Percentiles rank a stretch among this genome's conserved stretches.
Conservation (phyloP, 2,797 vertebrate genomes). For the Clarias laeviceps region DNA sequence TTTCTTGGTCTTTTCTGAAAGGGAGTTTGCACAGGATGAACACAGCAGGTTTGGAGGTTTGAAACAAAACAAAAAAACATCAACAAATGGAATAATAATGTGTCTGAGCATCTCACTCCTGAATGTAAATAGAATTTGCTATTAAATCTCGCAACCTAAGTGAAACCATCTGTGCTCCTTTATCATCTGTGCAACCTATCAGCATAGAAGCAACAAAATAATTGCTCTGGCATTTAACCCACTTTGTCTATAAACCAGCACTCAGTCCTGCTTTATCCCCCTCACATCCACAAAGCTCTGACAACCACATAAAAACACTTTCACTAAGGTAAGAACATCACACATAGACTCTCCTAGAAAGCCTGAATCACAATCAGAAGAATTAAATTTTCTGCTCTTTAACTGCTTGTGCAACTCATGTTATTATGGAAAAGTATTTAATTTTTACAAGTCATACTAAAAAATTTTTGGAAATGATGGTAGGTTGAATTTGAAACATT, state of each 20-base stretch:
- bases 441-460: neutral
- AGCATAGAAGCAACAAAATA: constrained; percentile 64
- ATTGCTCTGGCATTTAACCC: constrained; percentile 61
- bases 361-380: constrained; percentile 51
- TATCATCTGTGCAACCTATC: constrained; percentile 69
- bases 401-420: constrained; percentile 54
- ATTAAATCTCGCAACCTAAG: constrained; percentile 73
- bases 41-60: constrained; percentile 68
- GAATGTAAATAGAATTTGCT: constrained; percentile 44
- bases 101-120: constrained; percentile 67
- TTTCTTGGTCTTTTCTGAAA: constrained; percentile 56
- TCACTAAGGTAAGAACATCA: constrained; percentile 62
- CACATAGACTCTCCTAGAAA: constrained; percentile 33
- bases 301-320: constrained; percentile 26
- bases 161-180: constrained; percentile 74
- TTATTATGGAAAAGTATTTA: constrained; percentile 1
- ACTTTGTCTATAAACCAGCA: constrained; percentile 39
- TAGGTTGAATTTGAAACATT: neutral
- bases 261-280: constrained; percentile 62
- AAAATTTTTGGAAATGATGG: neutral
- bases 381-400: constrained; percentile 21
- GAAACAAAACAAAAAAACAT: constrained; percentile 75
- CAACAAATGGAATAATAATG: constrained; percentile 71
- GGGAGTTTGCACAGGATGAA: constrained; percentile 59
- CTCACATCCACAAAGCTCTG: constrained; percentile 42